Evolutionary conservation across 2,113 vertebrate genomes (phyloP), one percentile per base, ranked within the genome.

Genomic region (Larimichthys crocea): DNA sequence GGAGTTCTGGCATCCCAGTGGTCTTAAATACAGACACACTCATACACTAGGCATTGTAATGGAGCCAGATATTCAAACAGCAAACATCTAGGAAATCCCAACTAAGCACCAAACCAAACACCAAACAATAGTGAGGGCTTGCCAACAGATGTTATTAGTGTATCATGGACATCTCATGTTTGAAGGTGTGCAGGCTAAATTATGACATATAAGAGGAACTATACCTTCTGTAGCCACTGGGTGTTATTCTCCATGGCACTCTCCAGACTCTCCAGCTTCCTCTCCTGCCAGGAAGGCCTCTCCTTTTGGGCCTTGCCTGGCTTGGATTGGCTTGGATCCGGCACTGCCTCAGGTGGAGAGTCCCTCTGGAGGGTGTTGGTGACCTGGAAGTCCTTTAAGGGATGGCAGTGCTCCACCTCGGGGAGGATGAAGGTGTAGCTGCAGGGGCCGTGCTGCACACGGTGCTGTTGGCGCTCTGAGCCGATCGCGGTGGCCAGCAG

Each of bases 351-450:
- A 0, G 90, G 88, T 0, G 95, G 94, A 0, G 94, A 94, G 84
- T 96, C 96, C 63, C 94, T 90, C 88, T 96, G 96, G 35, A 96
- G 94, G 6, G 93, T 94, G 82, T 96, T 95, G 42, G 92, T 95
- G 56, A 96, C 93, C 87, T 93, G 94, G 86, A 92, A 93, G 64
- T 93, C 91, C 31, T 92, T 79, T 9, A 78, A 16, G 9, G 92
- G 79, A 8, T 67, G 84, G 76, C 95, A 96, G 88, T 93, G 88
- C 52, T 94, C 94, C 77, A 94, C 82, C 86, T 96, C 96, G 0
- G 96, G 96, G 40, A 97, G 94, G 55, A 96, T 90, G 85, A 97
- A 97, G 46, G 95, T 97, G 90, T 96, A 96, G 89, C 92, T 94
- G 91, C 96, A 97, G 66, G 89, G 85, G 26, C 96, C 96, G 59